Conservation (phyloP, 2,797 vertebrate species). For the Tapirus indicus region DNA sequence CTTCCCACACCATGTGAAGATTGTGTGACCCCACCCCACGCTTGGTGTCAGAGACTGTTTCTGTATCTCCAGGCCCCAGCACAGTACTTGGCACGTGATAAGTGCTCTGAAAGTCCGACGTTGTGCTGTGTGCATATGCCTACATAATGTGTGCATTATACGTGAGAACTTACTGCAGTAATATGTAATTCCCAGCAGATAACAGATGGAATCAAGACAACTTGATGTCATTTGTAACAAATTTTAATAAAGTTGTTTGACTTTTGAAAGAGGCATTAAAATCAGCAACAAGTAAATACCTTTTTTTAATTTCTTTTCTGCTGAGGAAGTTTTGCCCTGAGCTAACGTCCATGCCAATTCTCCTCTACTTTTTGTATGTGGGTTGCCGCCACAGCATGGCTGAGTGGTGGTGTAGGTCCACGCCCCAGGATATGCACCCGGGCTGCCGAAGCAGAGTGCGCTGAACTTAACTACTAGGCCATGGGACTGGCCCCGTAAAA, state of each 20-base stretch:
- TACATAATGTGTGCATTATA: neutral
- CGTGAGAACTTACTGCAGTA: neutral
- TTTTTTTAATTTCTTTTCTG: too few relatives aligned
- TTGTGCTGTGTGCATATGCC: neutral
- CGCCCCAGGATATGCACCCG: too few relatives aligned
- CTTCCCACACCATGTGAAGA: neutral
- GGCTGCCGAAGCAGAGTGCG: too few relatives aligned
- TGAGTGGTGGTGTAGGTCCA: too few relatives aligned
- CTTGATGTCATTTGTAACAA: constrained; percentile 1
- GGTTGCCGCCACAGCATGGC: too few relatives aligned
- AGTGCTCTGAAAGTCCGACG: neutral
- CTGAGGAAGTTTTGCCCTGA: too few relatives aligned
- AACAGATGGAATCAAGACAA: neutral
- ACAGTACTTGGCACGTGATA: neutral
- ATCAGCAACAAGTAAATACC: neutral
- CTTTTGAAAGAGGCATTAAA: constrained; percentile 42
- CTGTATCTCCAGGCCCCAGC: neutral
- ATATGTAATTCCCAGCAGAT: neutral
- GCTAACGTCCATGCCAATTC: too few relatives aligned
- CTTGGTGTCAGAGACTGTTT: neutral
- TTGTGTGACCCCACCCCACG: neutral
- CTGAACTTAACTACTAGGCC: too few relatives aligned
- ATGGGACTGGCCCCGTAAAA: neutral
- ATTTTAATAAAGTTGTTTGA: neutral
- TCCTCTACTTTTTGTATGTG: too few relatives aligned